Base-by-base conservation (phyloP, 1,140 invertebrate species). In the Heliconius hewitsoni region DNA sequence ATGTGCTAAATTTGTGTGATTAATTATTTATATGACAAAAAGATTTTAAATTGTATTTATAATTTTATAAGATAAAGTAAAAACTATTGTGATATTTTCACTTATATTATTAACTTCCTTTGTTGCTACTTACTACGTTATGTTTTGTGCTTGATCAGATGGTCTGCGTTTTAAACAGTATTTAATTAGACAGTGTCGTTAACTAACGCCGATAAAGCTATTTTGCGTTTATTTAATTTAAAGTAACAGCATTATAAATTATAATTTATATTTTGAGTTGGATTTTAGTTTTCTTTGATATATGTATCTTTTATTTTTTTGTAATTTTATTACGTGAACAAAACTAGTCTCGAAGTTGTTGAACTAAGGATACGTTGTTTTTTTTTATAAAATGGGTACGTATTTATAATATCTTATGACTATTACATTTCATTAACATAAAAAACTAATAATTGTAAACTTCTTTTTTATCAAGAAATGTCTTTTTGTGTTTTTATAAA, bases 361-460 rank as follows among this genome's bases (percentile, higher is more conserved):
- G 60, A 66, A 66, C 60, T 66, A 66, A 66, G 60, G 60, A 66
- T 66, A 66, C 60, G 23, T 66, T 60, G 57, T 60, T 60, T 60
- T 60, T 27, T 66, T 34, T 8, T 34, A 27, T 57, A 57, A 60
- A 60, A 60, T 60, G 55, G 55, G 55, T 60, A 60, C 9, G 55
- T 60, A 60, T 60, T 23, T 60, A 23, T 60, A 60, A 60, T 60
- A 11, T 60, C 55, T 60, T 23, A 23, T 60, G 55, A 60, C 19
- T 23, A 60, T 60, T 60, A 60, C 55, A 60, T 60, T 60, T 60
- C 30, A 66, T 66, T 30, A 66, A 13, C 23, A 66, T 66, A 66
- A 66, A 46, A 66, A 66, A 66, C 60, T 4, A 66, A 8, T 66
- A 66, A 30, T 27, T 66, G 30, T 11, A 30, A 66, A 60, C 23